Evolutionary conservation across 2,888 invertebrate species (phyloP).

Genomic region (Dryococelus australis): DNA sequence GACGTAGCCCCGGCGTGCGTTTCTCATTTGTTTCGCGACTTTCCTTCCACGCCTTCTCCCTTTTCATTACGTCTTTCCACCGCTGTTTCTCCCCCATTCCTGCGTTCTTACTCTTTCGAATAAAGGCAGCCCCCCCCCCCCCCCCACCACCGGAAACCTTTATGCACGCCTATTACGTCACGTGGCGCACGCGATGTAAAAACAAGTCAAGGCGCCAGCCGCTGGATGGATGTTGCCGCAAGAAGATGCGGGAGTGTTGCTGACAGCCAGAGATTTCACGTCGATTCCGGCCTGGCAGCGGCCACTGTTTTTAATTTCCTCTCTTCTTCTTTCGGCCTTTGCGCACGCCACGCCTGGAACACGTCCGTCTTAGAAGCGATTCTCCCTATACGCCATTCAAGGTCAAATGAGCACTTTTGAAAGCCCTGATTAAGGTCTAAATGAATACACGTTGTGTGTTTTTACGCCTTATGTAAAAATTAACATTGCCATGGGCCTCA

Average conservation of each 20-base stretch:
- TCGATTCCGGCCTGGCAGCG: too few relatives aligned
- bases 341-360: too few relatives aligned
- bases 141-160: not conserved
- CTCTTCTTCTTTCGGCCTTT: too few relatives aligned
- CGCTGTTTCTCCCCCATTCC: conserved; percentile 27
- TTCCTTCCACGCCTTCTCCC: conserved; percentile 26
- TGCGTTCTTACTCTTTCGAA: conserved; percentile 39
- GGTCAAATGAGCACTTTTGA: too few relatives aligned
- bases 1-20: conserved; percentile 39
- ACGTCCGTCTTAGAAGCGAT: too few relatives aligned
- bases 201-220: not conserved
- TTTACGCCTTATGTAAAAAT: too few relatives aligned
- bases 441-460: too few relatives aligned
- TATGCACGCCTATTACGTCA: conserved; percentile 12
- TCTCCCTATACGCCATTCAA: too few relatives aligned
- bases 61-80: conserved; percentile 24
- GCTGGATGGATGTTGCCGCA: not conserved
- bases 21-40: conserved; percentile 40
- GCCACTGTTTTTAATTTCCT: too few relatives aligned
- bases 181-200: not conserved
- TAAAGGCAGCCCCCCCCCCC: conserved; percentile 31
- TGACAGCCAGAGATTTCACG: not conserved
- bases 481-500: too few relatives aligned
- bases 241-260: not conserved
- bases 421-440: too few relatives aligned